A percentile compares a stretch with the other conserved stretches of the same genome.
Evolutionary conservation across 2,113 vertebrate species (phyloP).

Genomic region (Ariopsis seemanni): DNA sequence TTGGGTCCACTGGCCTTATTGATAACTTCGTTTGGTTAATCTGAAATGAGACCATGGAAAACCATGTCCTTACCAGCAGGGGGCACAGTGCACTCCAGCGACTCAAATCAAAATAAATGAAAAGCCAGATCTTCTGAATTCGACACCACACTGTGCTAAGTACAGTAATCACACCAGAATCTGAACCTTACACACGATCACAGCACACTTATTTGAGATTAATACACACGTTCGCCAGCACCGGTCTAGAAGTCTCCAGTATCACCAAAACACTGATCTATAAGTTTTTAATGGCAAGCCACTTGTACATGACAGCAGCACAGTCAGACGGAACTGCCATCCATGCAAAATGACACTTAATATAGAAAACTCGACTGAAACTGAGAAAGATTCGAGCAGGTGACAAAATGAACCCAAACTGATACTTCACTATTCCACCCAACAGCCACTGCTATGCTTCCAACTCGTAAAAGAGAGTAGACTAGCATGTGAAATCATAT

Average conservation of each 20-base stretch:
- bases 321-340: conserved; percentile 61
- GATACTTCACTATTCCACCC: background rate
- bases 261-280: background rate
- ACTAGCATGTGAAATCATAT: background rate
- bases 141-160: background rate
- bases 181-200: background rate
- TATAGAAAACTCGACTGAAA: conserved; percentile 27
- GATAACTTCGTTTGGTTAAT: conserved; percentile 92
- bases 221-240: background rate
- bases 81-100: conserved; percentile 55
- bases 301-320: background rate
- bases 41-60: conserved; percentile 65
- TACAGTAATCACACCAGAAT: background rate
- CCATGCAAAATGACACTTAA: conserved; percentile 19
- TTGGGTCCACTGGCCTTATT: conserved; percentile 81
- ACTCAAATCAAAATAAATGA: conserved; percentile 15
- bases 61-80: conserved; percentile 61
- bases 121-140: conserved; percentile 1
- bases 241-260: background rate
- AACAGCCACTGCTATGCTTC: background rate
- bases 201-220: background rate
- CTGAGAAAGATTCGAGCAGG: conserved; percentile 8
- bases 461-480: background rate
- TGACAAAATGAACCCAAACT: background rate
- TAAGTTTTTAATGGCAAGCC: background rate